Base-by-base conservation (phyloP, 2,888 invertebrate genomes). In the Cyclophora albipunctata region DNA sequence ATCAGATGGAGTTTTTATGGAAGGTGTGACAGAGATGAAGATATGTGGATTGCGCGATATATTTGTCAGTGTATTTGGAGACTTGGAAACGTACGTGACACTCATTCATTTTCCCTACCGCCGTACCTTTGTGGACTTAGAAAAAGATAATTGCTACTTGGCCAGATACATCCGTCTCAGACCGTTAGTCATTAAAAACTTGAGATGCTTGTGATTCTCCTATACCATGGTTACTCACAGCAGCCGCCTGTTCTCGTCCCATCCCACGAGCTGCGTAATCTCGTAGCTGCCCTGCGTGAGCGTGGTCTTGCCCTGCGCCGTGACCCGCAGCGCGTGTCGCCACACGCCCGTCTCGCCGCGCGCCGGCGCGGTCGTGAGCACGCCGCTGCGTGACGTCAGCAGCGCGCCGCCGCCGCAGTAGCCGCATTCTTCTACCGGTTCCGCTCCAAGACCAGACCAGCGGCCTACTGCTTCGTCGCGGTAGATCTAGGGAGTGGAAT, bases 271-370 rank as follows among this genome's bases (percentile, higher is more conserved):
- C 68, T 92, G 90, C 0, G 93, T 94, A 48, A 95, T 90, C 73
- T 95, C 94, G 59, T 92, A 94, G 47, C 91, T 91, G 0, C 95
- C 95, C 70, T 93, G 92, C 0, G 95, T 95, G 42, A 95, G 78
- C 2, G 86, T 75, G 0, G 77, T 75, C n/a, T 73, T 62, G 0
- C 71, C 59, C 40, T 80, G 83, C 2, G 60, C 66, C 0, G 75
- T 71, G 34, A 86, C 57, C 3, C 71, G 57, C 7, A 83, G 69
- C 0, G 83, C 81, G 54, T 87, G 86, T 0, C 86, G 54, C 86
- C 90, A 92, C 6, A 78, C 69, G 7, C 91, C 90, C 3, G 84
- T 81, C 1, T 57, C 84, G 63, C 90, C 91, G 0, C 78, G 64
- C 37, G 91, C 81, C 0, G 91, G 91, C 34, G 90, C 74, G 20